These are phyloP conservation scores for Spialia ferax DNA, from an alignment of 2,888 invertebrate species.

Conservation along the genomic window DNA sequence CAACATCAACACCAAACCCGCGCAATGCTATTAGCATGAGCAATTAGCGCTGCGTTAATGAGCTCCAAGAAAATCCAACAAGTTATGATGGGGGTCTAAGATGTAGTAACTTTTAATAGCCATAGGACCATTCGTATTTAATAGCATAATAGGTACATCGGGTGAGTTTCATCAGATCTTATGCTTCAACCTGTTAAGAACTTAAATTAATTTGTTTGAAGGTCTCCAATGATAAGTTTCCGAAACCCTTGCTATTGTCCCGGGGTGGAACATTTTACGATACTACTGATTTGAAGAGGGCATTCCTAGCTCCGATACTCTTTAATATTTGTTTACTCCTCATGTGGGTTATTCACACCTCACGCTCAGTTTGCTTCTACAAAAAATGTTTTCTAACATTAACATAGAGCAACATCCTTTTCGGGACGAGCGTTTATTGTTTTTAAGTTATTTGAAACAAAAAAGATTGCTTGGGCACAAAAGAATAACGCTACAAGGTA, in stretches of 20 bases:
- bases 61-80: constrained; percentile 69
- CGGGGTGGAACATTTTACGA: constrained; percentile 56
- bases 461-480: not conserved
- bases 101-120: constrained; percentile 46
- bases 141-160: constrained; percentile 62
- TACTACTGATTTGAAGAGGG: constrained; percentile 47
- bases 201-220: constrained; percentile 13
- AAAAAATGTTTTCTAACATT: constrained; percentile 39
- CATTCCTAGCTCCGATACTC: constrained; percentile 46
- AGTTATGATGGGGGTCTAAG: constrained; percentile 55
- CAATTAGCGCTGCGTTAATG: constrained; percentile 82
- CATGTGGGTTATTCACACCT: constrained; percentile 41
- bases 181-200: constrained; percentile 52
- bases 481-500: too few species aligned
- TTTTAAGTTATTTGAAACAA: constrained; percentile 6
- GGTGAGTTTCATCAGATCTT: constrained; percentile 61
- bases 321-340: constrained; percentile 39
- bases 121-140: constrained; percentile 60
- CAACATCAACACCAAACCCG: constrained; percentile 61
- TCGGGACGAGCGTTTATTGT: constrained; percentile 16
- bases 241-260: constrained; percentile 42
- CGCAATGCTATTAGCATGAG: constrained; percentile 76
- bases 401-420: constrained; percentile 38
- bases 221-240: not conserved
- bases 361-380: constrained; percentile 32